These are phyloP conservation scores for Morone saxatilis DNA, from an alignment of 2,113 vertebrate genomes.

Conservation along the genomic window DNA sequence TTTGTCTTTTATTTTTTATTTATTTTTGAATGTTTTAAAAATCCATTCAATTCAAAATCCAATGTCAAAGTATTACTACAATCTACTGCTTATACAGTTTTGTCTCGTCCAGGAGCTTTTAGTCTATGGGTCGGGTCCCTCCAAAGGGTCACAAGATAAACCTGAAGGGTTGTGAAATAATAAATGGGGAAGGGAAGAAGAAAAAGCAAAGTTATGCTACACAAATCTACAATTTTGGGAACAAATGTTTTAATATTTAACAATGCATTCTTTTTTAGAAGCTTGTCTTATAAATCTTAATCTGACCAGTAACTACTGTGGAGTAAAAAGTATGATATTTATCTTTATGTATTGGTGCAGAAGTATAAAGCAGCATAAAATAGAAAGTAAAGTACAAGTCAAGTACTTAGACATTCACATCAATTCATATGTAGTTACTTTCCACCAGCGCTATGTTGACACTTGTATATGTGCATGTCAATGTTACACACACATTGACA, in stretches of 20 bases:
- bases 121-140: background rate
- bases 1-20: background rate
- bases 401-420: background rate
- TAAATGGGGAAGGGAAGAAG: background rate
- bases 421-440: background rate
- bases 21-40: background rate
- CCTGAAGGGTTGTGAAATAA: background rate
- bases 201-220: background rate
- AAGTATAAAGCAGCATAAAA: background rate
- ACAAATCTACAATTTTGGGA: too few relatives aligned
- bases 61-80: too few relatives aligned
- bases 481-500: conserved; percentile 25
- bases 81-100: background rate
- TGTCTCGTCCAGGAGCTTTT: background rate
- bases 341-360: too few relatives aligned
- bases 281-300: background rate
- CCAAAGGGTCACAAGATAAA: background rate
- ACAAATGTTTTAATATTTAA: background rate
- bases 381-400: background rate
- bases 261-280: background rate
- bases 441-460: background rate
- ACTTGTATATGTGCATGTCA: background rate
- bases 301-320: background rate
- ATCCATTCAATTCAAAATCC: too few relatives aligned
- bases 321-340: too few relatives aligned